These are phyloP conservation scores for Astyanax mexicanus DNA, from an alignment of 2,797 vertebrate genomes.

Conservation along the genomic window DNA sequence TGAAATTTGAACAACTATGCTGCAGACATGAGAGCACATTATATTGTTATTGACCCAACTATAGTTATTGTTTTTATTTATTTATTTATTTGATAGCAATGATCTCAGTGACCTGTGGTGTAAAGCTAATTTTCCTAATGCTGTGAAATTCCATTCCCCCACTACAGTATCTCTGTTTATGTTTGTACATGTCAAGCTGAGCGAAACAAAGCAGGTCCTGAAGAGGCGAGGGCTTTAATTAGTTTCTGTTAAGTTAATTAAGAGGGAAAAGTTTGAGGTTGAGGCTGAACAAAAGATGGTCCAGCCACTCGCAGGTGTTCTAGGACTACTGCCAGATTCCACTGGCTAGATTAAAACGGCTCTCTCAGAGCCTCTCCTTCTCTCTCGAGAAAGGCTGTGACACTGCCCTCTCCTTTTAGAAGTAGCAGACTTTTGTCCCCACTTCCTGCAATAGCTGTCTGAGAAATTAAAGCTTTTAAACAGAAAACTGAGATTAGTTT, in stretches of 20 bases:
- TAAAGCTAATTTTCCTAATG: conserved; percentile 44
- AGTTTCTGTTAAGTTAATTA: conserved; percentile 85
- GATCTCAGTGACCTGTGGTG: not conserved
- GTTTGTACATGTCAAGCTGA: conserved; percentile 42
- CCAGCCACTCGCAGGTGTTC: conserved; percentile 77
- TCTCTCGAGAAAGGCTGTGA: conserved; percentile 59
- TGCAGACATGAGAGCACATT: not conserved
- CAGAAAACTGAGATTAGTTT: not conserved
- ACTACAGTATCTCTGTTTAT: conserved; percentile 31
- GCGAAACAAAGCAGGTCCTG: conserved; percentile 63
- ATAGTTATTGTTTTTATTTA: too few relatives aligned
- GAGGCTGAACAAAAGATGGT: conserved; percentile 76
- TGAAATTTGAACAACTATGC: too few relatives aligned
- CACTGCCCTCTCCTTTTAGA: conserved; percentile 28
- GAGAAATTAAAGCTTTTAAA: not conserved
- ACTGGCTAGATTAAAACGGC: conserved; percentile 76
- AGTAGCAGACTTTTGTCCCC: conserved; percentile 7
- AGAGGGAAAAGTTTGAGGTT: conserved; percentile 78
- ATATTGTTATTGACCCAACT: not conserved
- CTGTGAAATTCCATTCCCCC: conserved; percentile 37
- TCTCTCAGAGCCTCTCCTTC: conserved; percentile 61
- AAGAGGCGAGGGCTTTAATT: conserved; percentile 81
- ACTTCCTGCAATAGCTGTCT: conserved; percentile 9
- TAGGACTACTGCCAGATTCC: conserved; percentile 75
- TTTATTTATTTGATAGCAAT: not conserved